Evolutionary conservation across 2,113 vertebrate genomes (phyloP).

Genomic region (Bubo bubo): DNA sequence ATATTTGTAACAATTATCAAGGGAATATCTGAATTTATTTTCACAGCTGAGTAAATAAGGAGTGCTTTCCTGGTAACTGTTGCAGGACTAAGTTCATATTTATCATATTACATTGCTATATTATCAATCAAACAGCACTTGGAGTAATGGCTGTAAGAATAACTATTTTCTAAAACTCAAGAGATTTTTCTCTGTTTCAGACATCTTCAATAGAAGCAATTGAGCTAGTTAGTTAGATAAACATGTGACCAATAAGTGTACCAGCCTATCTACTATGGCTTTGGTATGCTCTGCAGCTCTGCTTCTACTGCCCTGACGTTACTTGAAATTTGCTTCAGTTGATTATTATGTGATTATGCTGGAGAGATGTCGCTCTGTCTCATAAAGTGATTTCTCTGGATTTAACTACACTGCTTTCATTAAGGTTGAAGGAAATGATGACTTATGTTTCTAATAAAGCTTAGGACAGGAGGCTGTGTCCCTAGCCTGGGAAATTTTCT

Average conservation of each 20-base stretch:
- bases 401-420: conserved; percentile 13
- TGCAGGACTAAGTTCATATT: background rate
- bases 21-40: conserved; percentile 14
- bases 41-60: background rate
- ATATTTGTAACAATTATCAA: background rate
- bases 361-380: background rate
- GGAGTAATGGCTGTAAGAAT: background rate
- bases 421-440: conserved; percentile 12
- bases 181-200: background rate
- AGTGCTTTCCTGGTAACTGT: background rate
- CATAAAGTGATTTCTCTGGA: conserved; percentile 5
- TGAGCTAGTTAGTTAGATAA: background rate
- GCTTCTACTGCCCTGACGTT: background rate
- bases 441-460: background rate
- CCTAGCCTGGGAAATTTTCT: background rate
- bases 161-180: background rate
- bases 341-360: background rate
- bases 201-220: background rate
- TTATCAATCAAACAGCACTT: background rate
- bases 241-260: fast-evolving
- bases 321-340: background rate
- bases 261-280: background rate
- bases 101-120: background rate
- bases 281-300: background rate
- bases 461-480: background rate